Percentiles rank a stretch among this genome's conserved stretches.
These are phyloP conservation scores for Manacus vitellinus DNA, from an alignment of 2,113 vertebrate species.

Conservation along the genomic window DNA sequence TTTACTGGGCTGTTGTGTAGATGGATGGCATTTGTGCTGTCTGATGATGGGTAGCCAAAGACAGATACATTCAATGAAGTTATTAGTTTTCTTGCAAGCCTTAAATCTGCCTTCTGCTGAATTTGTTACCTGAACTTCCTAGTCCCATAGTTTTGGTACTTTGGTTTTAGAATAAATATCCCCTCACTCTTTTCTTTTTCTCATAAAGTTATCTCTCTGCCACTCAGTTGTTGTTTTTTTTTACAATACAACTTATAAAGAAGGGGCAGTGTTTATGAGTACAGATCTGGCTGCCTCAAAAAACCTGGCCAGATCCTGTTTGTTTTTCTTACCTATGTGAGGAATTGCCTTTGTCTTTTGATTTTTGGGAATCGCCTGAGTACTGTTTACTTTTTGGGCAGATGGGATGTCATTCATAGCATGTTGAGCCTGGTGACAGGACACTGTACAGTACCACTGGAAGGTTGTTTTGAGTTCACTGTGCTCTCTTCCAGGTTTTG, in stretches of 20 bases:
- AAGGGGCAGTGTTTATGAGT: not conserved
- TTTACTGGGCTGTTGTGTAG: not conserved
- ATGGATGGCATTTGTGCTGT: not conserved
- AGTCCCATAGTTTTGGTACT: not conserved
- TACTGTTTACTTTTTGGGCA: not conserved
- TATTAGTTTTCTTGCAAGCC: not conserved
- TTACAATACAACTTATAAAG: not conserved
- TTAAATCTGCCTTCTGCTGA: not conserved
- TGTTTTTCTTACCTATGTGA: not conserved
- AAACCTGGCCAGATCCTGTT: not conserved
- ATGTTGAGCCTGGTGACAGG: not conserved
- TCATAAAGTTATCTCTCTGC: not conserved
- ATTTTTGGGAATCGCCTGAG: not conserved
- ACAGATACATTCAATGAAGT: accelerated
- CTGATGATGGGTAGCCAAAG: not conserved
- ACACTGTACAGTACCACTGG: not conserved
- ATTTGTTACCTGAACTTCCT: not conserved
- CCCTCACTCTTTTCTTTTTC: not conserved
- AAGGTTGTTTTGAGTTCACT: not conserved
- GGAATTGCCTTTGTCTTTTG: not conserved
- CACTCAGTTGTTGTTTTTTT: not conserved
- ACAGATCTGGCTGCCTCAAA: not conserved
- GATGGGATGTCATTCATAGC: not conserved
- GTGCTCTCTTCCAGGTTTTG: not conserved
- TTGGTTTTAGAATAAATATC: not conserved